phyloP scores from a whole-genome alignment of 2,888 invertebrate species.

The Ellobium chinense region DNA sequence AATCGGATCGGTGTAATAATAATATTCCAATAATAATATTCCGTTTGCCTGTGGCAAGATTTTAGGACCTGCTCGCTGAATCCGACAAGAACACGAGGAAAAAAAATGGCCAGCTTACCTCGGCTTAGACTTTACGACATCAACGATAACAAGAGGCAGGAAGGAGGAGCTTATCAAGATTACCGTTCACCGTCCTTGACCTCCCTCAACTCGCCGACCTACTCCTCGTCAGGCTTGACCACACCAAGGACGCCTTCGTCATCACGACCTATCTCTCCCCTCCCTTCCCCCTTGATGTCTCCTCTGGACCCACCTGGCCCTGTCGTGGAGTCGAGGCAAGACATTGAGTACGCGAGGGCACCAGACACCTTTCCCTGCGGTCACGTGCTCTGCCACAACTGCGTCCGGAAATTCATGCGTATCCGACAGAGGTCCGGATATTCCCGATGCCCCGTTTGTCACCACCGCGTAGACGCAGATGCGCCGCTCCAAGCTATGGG shows the following conservation, averaged over 20 bases:
- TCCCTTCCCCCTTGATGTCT: constrained; percentile 26
- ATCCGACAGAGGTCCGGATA: constrained; percentile 45
- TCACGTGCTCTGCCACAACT: constrained; percentile 72
- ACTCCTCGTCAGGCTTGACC: not conserved
- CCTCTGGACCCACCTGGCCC: constrained; percentile 21
- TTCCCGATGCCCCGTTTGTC: constrained; percentile 56
- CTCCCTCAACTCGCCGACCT: constrained; percentile 23
- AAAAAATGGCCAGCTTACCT: constrained; percentile 29
- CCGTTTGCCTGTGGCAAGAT: no score
- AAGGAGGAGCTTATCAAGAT: constrained; percentile 21
- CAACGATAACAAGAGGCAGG: constrained; percentile 40
- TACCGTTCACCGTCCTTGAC: constrained; percentile 29
- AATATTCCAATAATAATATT: no score
- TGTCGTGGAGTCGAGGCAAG: constrained; percentile 41
- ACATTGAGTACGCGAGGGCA: constrained; percentile 65
- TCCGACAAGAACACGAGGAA: no score
- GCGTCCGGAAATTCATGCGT: constrained; percentile 63
- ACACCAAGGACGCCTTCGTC: not conserved
- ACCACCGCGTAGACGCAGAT: constrained; percentile 45
- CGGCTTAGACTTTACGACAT: constrained; percentile 47
- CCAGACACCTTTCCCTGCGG: constrained; percentile 75
- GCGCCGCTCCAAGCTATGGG: constrained; percentile 48
- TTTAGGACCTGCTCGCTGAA: no score
- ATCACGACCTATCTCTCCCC: not conserved
- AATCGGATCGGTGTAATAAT: no score